phyloP scores from a whole-genome alignment of 2,797 vertebrate genomes.

The Poeciliopsis presidionis region DNA sequence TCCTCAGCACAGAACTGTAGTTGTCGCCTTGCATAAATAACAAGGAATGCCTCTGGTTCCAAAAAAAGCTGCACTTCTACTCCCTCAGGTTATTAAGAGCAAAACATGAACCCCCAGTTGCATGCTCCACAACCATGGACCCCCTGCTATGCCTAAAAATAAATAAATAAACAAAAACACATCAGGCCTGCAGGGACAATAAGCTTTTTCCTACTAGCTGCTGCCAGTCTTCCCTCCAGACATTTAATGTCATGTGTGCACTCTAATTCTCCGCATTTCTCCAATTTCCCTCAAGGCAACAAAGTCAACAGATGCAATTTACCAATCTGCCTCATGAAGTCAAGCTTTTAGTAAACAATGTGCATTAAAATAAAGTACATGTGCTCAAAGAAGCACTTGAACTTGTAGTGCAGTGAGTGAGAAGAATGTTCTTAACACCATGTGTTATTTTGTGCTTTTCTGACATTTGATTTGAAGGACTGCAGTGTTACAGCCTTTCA shows the following conservation, averaged over 20 bases:
- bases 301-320: constrained; percentile 31
- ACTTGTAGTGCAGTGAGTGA: background rate
- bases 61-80: constrained; percentile 37
- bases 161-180: background rate
- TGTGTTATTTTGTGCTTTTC: background rate
- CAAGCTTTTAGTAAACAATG: constrained; percentile 11
- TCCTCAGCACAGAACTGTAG: constrained; percentile 11
- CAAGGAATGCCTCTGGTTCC: constrained; percentile 36
- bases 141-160: constrained; percentile 20
- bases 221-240: constrained; percentile 50
- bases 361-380: constrained; percentile 25
- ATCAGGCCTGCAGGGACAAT: constrained; percentile 48
- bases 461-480: background rate
- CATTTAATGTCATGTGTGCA: constrained; percentile 54
- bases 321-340: constrained; percentile 27
- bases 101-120: constrained; percentile 26
- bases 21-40: constrained; percentile 51
- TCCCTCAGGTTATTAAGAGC: constrained; percentile 39
- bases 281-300: constrained; percentile 30
- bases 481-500: background rate
- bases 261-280: constrained; percentile 38
- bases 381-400: background rate
- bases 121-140: constrained; percentile 23
- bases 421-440: background rate
- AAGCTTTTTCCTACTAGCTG: constrained; percentile 42